Evolutionary conservation across 2,797 vertebrate genomes (phyloP).

Genomic region (Etheostoma nigrum): DNA sequence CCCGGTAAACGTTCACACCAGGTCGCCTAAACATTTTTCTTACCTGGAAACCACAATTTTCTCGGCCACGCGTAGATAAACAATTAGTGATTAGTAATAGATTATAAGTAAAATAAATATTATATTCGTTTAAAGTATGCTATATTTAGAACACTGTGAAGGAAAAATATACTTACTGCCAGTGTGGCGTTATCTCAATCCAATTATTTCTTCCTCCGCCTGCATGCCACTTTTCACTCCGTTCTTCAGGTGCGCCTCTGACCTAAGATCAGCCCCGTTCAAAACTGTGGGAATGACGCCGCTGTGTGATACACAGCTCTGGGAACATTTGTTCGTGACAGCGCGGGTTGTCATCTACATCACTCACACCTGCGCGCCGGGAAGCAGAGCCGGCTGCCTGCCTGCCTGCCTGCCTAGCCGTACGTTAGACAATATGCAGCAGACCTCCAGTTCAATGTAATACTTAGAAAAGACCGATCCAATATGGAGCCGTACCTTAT

Average conservation of each 20-base stretch:
- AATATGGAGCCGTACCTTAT: slow-evolving; percentile 75
- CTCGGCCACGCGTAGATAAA: not conserved
- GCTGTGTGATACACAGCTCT: not conserved
- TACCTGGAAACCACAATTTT: slow-evolving; percentile 5
- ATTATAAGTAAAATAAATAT: not conserved
- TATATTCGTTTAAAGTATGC: not conserved
- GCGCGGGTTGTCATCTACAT: slow-evolving; percentile 29
- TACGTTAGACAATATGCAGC: slow-evolving; percentile 11
- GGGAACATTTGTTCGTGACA: slow-evolving; percentile 36
- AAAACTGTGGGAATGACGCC: slow-evolving; percentile 31
- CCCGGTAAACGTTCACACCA: slow-evolving; percentile 46
- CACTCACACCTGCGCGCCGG: slow-evolving; percentile 58
- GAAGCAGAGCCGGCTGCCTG: slow-evolving; percentile 26
- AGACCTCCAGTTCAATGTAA: slow-evolving; percentile 23
- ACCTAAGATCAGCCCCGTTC: slow-evolving; percentile 54
- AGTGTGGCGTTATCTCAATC: slow-evolving; percentile 68
- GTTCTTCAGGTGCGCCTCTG: slow-evolving; percentile 64
- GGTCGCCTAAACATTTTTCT: slow-evolving; percentile 4
- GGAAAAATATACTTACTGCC: slow-evolving; percentile 71
- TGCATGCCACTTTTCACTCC: slow-evolving; percentile 69
- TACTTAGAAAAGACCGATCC: slow-evolving; percentile 60
- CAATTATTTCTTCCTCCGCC: slow-evolving; percentile 64
- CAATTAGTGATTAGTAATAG: not conserved
- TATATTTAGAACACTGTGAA: not conserved
- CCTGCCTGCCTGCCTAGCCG: not conserved